A percentile compares a stretch with the other conserved stretches of the same genome.
phyloP scores from a whole-genome alignment of 1,140 invertebrate species.

The Dendrolimus kikuchii region DNA sequence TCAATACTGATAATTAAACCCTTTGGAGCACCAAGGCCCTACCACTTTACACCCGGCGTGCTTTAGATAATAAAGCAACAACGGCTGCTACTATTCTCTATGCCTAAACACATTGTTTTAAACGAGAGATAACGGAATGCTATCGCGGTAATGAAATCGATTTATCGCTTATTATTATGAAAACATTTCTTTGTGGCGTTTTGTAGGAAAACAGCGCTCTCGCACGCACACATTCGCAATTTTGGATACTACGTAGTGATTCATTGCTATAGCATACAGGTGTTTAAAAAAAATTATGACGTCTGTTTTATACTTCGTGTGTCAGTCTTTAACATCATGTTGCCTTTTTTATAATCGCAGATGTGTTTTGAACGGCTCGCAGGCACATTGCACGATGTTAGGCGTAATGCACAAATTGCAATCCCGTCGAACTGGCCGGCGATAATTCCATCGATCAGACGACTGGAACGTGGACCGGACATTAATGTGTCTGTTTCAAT shows the following conservation, averaged over 20 bases:
- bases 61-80: constrained; percentile 1
- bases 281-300: constrained; percentile 11
- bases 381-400: too few species aligned
- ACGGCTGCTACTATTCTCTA: too few species aligned
- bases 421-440: too few species aligned
- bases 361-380: constrained; percentile 7
- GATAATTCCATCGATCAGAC: too few species aligned
- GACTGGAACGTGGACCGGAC: background rate
- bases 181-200: constrained; percentile 9
- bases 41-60: constrained; percentile 13
- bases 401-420: too few species aligned
- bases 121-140: too few species aligned
- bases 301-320: constrained; percentile 8
- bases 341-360: constrained; percentile 12
- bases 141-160: constrained; percentile 8
- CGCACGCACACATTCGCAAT: constrained; percentile 4
- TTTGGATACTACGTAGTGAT: constrained; percentile 12
- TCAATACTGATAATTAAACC: constrained; percentile 21
- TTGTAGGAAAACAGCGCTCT: too few species aligned
- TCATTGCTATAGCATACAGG: constrained; percentile 7
- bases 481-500: constrained; percentile 12
- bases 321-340: constrained; percentile 12
- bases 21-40: constrained; percentile 16
- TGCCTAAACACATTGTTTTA: too few species aligned
- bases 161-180: constrained; percentile 12